Evolutionary conservation across 2,888 invertebrate genomes (phyloP).

Genomic region (Scaptomyza reducta): DNA sequence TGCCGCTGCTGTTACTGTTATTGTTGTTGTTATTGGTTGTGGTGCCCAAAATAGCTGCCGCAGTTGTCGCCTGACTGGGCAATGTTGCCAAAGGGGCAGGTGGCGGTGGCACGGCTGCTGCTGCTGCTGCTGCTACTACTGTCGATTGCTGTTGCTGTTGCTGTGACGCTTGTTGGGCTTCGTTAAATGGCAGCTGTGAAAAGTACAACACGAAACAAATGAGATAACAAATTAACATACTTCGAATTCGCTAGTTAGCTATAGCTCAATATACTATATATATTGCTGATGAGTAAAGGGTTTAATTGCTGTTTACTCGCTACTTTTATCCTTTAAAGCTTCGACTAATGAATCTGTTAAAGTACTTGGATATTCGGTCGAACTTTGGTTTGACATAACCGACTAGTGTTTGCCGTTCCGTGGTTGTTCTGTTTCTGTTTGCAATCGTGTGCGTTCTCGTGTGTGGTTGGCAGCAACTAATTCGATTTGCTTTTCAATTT

Average conservation of each 20-base stretch:
- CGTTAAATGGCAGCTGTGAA: conserved; percentile 74
- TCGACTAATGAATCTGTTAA: background rate
- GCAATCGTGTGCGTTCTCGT: conserved; percentile 8
- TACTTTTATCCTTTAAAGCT: too few relatives aligned
- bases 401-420: background rate
- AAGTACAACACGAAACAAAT: conserved; percentile 15
- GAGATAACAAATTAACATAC: conserved; percentile 24
- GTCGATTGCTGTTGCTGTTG: conserved; percentile 51
- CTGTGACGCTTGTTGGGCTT: conserved; percentile 74
- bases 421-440: conserved; percentile 5
- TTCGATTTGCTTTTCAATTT: conserved; percentile 75
- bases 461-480: conserved; percentile 50
- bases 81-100: conserved; percentile 74
- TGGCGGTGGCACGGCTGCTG: conserved; percentile 69
- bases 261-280: background rate
- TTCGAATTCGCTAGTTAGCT: background rate
- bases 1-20: conserved; percentile 33
- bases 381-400: background rate
- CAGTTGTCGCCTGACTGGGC: conserved; percentile 62
- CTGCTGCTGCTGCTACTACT: conserved; percentile 48
- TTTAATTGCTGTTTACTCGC: too few relatives aligned
- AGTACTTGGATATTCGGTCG: background rate
- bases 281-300: background rate
- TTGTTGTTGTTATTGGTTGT: conserved; percentile 32
- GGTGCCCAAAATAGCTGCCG: conserved; percentile 51